Percentiles rank a stretch among this genome's conserved stretches.
Conservation (phyloP, 2,113 vertebrate species). For the Dendropsophus ebraccatus region DNA sequence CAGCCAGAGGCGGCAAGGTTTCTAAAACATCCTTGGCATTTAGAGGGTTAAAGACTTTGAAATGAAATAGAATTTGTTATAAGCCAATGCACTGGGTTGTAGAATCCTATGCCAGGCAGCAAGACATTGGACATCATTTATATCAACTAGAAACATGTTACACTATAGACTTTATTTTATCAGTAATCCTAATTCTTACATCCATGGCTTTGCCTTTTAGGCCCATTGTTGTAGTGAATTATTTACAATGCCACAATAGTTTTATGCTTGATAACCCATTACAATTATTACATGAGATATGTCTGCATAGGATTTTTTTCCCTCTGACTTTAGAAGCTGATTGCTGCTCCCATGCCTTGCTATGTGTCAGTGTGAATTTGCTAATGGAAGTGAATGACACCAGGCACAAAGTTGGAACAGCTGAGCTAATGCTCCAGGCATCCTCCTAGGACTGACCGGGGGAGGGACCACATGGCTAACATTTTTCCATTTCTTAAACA, state of each 20-base stretch:
- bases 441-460: conserved; percentile 67
- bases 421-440: conserved; percentile 76
- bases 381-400: conserved; percentile 73
- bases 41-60: conserved; percentile 14
- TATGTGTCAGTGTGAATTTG: conserved; percentile 72
- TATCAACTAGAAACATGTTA: not conserved
- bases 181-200: not conserved
- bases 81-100: not conserved
- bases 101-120: not conserved
- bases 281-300: not conserved
- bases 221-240: not conserved
- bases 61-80: not conserved
- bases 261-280: not conserved
- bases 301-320: not conserved
- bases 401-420: conserved; percentile 64
- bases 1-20: not conserved
- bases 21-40: not conserved
- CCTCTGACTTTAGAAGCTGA: conserved; percentile 42
- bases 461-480: conserved; percentile 63
- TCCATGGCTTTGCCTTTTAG: not conserved
- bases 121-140: not conserved
- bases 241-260: not conserved
- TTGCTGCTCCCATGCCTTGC: conserved; percentile 48
- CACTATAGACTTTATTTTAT: not conserved
- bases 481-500: conserved; percentile 52